phyloP scores from a whole-genome alignment of 2,113 vertebrate species.

The Oreotrochilus melanogaster region DNA sequence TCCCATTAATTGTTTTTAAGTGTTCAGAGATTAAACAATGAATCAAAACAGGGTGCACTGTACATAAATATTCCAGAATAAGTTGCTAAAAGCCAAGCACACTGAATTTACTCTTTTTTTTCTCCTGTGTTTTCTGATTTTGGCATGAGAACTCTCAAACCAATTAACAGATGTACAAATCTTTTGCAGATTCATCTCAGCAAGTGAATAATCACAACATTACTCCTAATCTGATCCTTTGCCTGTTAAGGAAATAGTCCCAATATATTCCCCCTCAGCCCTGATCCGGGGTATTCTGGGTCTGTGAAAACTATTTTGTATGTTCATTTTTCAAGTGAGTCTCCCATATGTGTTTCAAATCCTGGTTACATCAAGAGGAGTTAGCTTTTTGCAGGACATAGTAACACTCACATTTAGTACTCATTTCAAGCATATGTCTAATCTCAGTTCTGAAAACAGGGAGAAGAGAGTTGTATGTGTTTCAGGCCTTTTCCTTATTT shows the following conservation, averaged over 20 bases:
- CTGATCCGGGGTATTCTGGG: neutral
- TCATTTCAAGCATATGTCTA: neutral
- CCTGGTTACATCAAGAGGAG: neutral
- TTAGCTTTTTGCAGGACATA: neutral
- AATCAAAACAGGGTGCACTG: neutral
- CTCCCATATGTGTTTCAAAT: neutral
- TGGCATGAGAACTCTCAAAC: neutral
- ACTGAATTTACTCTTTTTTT: neutral
- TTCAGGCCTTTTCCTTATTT: neutral
- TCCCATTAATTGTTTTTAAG: neutral
- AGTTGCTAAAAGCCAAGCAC: neutral
- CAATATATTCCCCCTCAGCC: neutral
- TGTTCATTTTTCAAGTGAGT: neutral
- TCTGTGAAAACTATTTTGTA: neutral
- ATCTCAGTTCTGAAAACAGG: neutral
- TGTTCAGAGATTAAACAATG: neutral
- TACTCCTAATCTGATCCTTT: neutral
- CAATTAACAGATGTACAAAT: neutral
- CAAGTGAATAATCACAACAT: neutral
- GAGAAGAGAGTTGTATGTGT: neutral
- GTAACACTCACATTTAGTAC: neutral
- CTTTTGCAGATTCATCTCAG: neutral
- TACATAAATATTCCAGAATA: neutral
- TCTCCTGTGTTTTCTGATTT: neutral
- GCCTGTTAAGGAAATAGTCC: neutral